Base-by-base conservation (phyloP, 2,797 vertebrate genomes). In the Columba guinea region DNA sequence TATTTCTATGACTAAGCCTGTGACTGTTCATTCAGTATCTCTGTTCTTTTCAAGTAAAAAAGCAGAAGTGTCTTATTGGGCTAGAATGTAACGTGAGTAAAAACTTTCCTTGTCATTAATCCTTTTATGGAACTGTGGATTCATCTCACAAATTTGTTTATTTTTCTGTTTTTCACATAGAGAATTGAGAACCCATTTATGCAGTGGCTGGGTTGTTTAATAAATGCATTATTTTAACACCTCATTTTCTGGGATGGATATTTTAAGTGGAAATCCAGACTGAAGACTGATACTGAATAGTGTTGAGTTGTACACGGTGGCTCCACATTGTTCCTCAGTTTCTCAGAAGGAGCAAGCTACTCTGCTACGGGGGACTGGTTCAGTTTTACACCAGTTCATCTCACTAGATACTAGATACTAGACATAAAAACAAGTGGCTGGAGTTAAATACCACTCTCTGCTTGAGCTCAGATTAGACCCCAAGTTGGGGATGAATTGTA, bases 101-200 rank as follows among this genome's bases (percentile, higher is more conserved):
- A 84, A 89, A 62, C 16, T 44, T 87, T 75, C 13, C 34, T 75
- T 84, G 51, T 82, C 51, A 48, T 87, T 93, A 94, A 48, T 83
- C 26, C 28, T 85, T 87, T 74, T 55, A 79, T 81, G 67, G 55
- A 93, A 44, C 39, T 77, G 24, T 83, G 60, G 84, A 90, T 90
- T 87, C 22, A 2, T 76, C 63, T 95, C 78, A 84, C 48, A 69
- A 71, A 85, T 78, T 77, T 92, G 56, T 93, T 95, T 95, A 55
- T 90, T 75, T 90, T 63, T 92, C 60, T 87, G 30, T 32, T 93
- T 90, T 93, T 90, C 81, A 71, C 86, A 55, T 75, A 71, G 89
- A 89, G 39, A 91, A 70, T 64, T 68, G 74, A 74, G 65, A 93
- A 58, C 23, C 20, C 13, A 48, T 80, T 89, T 92, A 81, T 89